Conservation (phyloP, 2,888 invertebrate species). For the Papilio protenor region DNA sequence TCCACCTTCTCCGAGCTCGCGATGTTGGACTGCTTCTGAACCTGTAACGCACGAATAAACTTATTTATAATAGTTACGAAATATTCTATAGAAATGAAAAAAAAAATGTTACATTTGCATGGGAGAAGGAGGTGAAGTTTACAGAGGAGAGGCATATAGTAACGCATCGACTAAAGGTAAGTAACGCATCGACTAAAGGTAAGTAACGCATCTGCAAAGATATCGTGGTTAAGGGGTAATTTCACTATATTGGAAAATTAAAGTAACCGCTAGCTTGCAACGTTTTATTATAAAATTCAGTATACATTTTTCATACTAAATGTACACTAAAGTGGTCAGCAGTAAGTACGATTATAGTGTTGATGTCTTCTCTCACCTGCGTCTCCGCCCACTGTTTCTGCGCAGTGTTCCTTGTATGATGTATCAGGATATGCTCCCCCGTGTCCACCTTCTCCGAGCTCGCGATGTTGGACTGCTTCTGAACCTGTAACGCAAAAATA, state of each 20-base stretch:
- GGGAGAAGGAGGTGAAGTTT: too few relatives aligned
- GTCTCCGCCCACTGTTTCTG: constrained; percentile 99
- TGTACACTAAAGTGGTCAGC: background rate
- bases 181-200: too few relatives aligned
- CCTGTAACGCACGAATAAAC: constrained; percentile 70
- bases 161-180: too few relatives aligned
- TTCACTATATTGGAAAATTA: too few relatives aligned
- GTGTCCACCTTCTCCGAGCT: constrained; percentile 93
- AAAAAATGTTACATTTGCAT: too few relatives aligned
- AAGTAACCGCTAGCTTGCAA: too few relatives aligned
- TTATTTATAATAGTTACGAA: background rate
- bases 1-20: constrained; percentile 93
- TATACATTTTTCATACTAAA: too few relatives aligned
- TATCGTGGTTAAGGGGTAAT: too few relatives aligned
- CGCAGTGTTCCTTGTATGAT: constrained; percentile 99
- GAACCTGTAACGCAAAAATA: constrained; percentile 82
- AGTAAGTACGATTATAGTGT: background rate
- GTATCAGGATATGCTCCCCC: constrained; percentile 97
- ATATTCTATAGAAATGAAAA: too few relatives aligned
- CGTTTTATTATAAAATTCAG: too few relatives aligned
- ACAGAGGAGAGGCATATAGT: too few relatives aligned
- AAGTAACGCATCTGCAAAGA: too few relatives aligned
- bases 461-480: constrained; percentile 88
- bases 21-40: constrained; percentile 88
- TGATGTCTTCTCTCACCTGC: constrained; percentile 83